Conservation (phyloP, 2,888 invertebrate species). For the Caenorhabditis macrosperma region DNA sequence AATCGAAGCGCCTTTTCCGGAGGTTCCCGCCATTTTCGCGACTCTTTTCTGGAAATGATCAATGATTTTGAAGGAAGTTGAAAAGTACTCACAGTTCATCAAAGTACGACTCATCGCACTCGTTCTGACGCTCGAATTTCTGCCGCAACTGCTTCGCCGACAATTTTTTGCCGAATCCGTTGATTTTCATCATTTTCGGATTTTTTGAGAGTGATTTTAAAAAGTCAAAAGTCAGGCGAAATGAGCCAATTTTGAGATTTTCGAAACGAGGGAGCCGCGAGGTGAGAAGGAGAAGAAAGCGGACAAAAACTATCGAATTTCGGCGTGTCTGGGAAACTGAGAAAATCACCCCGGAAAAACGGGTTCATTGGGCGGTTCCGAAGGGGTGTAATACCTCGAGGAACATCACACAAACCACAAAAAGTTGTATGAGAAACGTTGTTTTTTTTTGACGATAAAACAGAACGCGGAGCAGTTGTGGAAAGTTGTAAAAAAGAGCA, state of each 20-base stretch:
- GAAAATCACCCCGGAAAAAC: too few relatives aligned
- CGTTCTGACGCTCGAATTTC: slow-evolving; percentile 47
- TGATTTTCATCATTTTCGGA: slow-evolving; percentile 36
- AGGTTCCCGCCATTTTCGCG: slow-evolving; percentile 65
- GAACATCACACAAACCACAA: slow-evolving; percentile 14
- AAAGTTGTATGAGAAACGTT: neutral
- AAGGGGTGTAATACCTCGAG: too few relatives aligned
- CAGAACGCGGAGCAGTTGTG: too few relatives aligned
- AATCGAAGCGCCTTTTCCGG: slow-evolving; percentile 61
- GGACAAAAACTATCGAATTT: too few relatives aligned
- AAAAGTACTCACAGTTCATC: slow-evolving; percentile 60
- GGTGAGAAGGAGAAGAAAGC: too few relatives aligned
- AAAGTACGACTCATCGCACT: slow-evolving; percentile 38
- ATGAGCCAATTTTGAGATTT: neutral
- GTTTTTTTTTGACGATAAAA: too few relatives aligned
- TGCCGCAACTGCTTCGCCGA: slow-evolving; percentile 46
- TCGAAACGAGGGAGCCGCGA: neutral
- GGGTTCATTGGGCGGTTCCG: too few relatives aligned
- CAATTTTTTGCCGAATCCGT: slow-evolving; percentile 37
- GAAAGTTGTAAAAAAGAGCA: too few relatives aligned
- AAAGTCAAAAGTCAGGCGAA: neutral
- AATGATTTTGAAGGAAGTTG: too few relatives aligned
- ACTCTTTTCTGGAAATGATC: slow-evolving; percentile 64
- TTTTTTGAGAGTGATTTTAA: neutral
- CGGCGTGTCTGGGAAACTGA: too few relatives aligned